Percentiles rank a stretch among this genome's conserved stretches.
These are phyloP conservation scores for Tetrax tetrax DNA, from an alignment of 2,113 vertebrate species.

Conservation along the genomic window DNA sequence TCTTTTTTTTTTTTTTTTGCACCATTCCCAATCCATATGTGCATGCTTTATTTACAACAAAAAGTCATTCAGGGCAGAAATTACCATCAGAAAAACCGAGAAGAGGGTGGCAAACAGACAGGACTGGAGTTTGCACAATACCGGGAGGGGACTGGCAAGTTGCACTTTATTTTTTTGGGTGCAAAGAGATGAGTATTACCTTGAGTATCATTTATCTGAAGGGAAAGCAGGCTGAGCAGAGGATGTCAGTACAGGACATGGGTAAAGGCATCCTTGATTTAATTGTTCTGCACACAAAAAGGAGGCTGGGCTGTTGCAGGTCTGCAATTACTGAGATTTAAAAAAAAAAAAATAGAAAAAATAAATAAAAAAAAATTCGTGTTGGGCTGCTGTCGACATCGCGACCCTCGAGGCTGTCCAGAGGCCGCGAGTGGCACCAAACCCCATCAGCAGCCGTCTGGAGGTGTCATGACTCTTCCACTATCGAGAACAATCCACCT, in stretches of 20 bases:
- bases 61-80: not conserved
- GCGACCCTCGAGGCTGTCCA: not conserved
- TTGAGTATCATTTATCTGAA: not conserved
- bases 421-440: not conserved
- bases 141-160: not conserved
- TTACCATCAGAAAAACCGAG: not conserved
- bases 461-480: not conserved
- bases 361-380: not conserved
- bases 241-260: not conserved
- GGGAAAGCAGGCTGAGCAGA: not conserved
- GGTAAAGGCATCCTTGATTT: not conserved
- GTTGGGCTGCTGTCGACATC: not conserved
- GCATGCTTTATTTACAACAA: constrained; percentile 78
- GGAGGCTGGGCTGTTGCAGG: not conserved
- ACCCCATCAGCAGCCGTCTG: not conserved
- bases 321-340: not conserved
- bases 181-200: not conserved
- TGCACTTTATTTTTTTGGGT: not conserved
- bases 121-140: not conserved
- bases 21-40: constrained; percentile 56
- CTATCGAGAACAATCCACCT: not conserved
- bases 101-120: not conserved
- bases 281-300: not conserved
- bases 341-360: not conserved
- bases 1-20: not conserved